Conservation (phyloP, 2,113 vertebrate species). For the Aptenodytes patagonicus region DNA sequence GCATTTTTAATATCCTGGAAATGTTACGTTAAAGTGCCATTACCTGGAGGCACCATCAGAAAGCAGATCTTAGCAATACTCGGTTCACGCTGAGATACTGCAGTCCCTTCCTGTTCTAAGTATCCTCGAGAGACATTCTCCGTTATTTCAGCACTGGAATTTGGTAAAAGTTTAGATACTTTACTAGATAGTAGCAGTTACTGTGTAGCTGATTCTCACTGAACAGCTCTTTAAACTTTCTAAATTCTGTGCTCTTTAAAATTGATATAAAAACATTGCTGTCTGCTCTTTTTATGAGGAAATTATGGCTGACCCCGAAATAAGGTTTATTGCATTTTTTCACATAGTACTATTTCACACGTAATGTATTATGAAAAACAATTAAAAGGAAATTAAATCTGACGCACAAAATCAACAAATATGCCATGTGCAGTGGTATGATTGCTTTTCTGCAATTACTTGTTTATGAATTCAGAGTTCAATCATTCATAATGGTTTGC, state of each 20-base stretch:
- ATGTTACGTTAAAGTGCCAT: background rate
- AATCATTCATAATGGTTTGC: background rate
- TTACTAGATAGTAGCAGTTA: background rate
- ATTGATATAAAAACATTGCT: background rate
- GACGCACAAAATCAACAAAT: background rate
- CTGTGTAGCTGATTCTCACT: background rate
- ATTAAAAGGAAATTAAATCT: conserved; percentile 35
- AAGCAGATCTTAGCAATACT: background rate
- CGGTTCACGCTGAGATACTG: background rate
- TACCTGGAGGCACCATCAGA: background rate
- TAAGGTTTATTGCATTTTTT: background rate
- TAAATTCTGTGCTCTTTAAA: background rate
- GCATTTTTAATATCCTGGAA: background rate
- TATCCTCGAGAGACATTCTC: background rate
- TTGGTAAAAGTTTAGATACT: background rate
- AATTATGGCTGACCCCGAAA: background rate
- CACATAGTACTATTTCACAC: background rate
- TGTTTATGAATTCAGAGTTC: background rate
- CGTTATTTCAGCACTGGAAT: background rate
- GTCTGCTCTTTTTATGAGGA: background rate
- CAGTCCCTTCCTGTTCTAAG: background rate
- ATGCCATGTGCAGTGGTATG: background rate
- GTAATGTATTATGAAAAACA: background rate
- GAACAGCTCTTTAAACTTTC: background rate
- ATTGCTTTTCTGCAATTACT: background rate